Conservation (phyloP, 1,140 invertebrate genomes). For the Lepidurus couesii region DNA sequence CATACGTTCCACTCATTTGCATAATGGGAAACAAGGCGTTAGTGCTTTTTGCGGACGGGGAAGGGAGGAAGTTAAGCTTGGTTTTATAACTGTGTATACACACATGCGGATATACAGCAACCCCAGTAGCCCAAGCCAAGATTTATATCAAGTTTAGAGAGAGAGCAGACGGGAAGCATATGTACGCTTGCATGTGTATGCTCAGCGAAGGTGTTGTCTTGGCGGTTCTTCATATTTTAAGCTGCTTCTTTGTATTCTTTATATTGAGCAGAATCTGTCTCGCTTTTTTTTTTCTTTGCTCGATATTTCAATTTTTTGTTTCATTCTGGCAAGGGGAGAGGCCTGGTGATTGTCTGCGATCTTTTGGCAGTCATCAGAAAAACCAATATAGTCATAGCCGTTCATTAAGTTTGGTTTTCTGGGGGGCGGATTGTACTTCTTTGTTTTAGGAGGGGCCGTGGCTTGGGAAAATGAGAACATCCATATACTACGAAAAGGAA, state of each 20-base stretch:
- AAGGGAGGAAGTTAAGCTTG: not conserved
- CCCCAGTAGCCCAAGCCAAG: not conserved
- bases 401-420: conserved; percentile 15
- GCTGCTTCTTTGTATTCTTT: not conserved
- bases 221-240: not conserved
- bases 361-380: not conserved
- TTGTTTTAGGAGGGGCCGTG: not conserved
- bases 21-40: conserved; percentile 22
- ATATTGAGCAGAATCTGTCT: not conserved
- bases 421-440: not conserved
- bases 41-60: not conserved
- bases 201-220: not conserved
- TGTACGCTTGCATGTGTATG: not conserved
- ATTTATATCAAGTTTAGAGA: not conserved
- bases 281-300: no score
- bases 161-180: not conserved
- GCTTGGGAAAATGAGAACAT: not conserved
- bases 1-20: conserved; percentile 6
- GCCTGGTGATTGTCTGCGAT: not conserved
- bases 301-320: no score
- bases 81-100: conserved; percentile 19
- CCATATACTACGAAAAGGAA: not conserved
- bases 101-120: not conserved
- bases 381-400: not conserved
- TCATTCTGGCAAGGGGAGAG: no score